A percentile compares a stretch with the other conserved stretches of the same genome.
Conservation (phyloP, 2,888 invertebrate species). For the Patella ulyssiponensis region DNA sequence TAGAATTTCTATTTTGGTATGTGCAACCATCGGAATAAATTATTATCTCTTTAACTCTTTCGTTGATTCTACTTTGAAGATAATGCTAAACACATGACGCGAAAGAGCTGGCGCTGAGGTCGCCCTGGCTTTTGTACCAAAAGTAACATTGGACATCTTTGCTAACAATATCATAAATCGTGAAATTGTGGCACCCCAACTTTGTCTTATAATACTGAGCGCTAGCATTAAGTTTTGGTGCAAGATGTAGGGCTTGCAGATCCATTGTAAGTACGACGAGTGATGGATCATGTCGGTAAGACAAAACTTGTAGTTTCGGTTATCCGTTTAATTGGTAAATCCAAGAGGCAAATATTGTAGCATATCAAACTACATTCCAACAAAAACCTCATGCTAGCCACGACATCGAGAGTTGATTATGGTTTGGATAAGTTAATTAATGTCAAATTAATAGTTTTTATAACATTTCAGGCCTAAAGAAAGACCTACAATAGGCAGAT, state of each 20-base stretch:
- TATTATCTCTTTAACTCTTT: conserved; percentile 18
- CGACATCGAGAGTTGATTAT: too few relatives aligned
- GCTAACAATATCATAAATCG: conserved; percentile 18
- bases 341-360: too few relatives aligned
- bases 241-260: conserved; percentile 21
- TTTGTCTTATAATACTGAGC: too few relatives aligned
- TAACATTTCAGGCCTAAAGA: too few relatives aligned
- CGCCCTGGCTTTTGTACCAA: conserved; percentile 24
- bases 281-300: conserved; percentile 2
- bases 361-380: too few relatives aligned
- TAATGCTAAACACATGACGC: conserved; percentile 18
- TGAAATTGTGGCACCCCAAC: conserved; percentile 25
- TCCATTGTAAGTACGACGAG: conserved; percentile 21
- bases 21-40: conserved; percentile 35
- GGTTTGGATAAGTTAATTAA: too few relatives aligned
- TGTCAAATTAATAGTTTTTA: too few relatives aligned
- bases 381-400: too few relatives aligned
- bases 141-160: conserved; percentile 24
- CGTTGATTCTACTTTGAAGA: not conserved
- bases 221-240: conserved; percentile 22
- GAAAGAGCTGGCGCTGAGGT: conserved; percentile 20
- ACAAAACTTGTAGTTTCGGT: too few relatives aligned
- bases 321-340: too few relatives aligned
- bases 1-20: conserved; percentile 13
- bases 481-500: too few relatives aligned